Evolutionary conservation across 2,888 invertebrate species (phyloP).

Genomic region (Tanytarsus gracilentus): DNA sequence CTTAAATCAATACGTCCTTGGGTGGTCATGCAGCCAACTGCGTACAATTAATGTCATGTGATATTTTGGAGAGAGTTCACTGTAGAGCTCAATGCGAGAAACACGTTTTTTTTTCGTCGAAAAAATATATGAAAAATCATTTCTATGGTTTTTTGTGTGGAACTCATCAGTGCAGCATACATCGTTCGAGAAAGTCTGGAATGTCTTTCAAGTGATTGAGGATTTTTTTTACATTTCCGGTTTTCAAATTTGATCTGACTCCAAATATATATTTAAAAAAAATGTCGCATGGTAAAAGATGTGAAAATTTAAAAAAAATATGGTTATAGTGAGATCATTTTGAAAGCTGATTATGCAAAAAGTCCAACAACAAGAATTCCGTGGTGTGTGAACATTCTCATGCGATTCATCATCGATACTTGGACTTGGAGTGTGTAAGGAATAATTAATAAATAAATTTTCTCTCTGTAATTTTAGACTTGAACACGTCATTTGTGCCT

Average conservation of each 20-base stretch:
- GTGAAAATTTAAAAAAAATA: too few relatives aligned
- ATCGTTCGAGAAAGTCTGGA: constrained; percentile 1
- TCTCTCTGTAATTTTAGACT: too few relatives aligned
- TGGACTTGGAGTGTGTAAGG: too few relatives aligned
- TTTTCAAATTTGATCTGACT: constrained; percentile 46
- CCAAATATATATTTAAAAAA: constrained; percentile 34
- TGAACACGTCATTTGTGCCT: too few relatives aligned
- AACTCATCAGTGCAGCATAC: not conserved
- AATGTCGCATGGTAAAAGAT: too few relatives aligned
- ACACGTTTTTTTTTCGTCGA: constrained; percentile 19
- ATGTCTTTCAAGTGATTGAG: not conserved
- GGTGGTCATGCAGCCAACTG: constrained; percentile 16
- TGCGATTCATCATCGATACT: too few relatives aligned
- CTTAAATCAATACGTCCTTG: constrained; percentile 19
- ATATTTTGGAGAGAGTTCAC: constrained; percentile 3
- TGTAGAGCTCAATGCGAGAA: not conserved
- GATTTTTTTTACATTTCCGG: constrained; percentile 35
- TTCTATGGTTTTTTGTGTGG: constrained; percentile 5
- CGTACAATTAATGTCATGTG: constrained; percentile 15
- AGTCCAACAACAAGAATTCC: not conserved
- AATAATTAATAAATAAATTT: too few relatives aligned
- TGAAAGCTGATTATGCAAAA: constrained; percentile 45
- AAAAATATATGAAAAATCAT: not conserved
- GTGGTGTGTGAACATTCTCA: too few relatives aligned
- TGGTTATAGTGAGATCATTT: constrained; percentile 43